Evolutionary conservation across 2,888 invertebrate genomes (phyloP).

Genomic region (Homarus gammarus): DNA sequence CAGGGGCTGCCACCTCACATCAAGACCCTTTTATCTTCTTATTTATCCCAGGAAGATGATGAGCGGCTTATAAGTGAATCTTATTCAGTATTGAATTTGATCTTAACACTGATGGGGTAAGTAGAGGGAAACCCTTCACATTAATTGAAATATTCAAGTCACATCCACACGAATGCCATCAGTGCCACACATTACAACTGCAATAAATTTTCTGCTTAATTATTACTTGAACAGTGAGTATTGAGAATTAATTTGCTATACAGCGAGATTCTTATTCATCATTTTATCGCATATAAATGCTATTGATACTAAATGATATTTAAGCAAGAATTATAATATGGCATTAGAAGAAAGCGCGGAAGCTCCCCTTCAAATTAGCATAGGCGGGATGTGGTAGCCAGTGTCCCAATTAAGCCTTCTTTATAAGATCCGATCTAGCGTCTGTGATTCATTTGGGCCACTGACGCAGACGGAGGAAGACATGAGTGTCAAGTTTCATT

Average conservation of each 20-base stretch:
- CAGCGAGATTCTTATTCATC: no score
- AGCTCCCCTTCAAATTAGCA: neutral
- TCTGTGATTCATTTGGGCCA: conserved; percentile 21
- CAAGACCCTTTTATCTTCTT: neutral
- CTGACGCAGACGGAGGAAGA: neutral
- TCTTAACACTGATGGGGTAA: no score
- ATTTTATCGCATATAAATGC: neutral
- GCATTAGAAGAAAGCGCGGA: neutral
- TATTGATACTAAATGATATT: neutral
- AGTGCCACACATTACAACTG: no score
- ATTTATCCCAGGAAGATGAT: neutral
- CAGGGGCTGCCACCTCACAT: neutral
- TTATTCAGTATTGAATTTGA: no score
- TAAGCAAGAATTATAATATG: neutral
- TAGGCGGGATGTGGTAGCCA: neutral
- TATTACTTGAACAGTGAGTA: no score
- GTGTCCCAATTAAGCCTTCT: conserved; percentile 25
- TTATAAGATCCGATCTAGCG: neutral
- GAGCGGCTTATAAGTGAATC: no score
- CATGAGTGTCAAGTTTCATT: neutral
- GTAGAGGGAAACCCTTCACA: no score
- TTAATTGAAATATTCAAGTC: no score
- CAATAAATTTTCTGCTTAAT: no score
- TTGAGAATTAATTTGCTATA: no score
- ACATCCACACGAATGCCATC: no score